These are phyloP conservation scores for Karalla daura DNA, from an alignment of 2,797 vertebrate species.

Conservation along the genomic window DNA sequence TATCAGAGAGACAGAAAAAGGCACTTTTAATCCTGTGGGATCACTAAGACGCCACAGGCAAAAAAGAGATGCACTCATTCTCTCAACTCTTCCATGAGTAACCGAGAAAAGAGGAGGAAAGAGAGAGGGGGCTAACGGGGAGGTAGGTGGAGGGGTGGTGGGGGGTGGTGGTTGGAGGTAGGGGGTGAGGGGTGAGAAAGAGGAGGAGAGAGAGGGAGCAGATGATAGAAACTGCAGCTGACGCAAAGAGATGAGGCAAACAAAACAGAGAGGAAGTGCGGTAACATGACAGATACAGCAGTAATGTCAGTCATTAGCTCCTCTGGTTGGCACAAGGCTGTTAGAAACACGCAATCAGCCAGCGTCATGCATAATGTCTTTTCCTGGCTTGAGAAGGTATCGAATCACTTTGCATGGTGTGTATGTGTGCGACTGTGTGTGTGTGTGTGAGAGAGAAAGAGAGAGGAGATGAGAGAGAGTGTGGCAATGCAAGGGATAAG, in stretches of 20 bases:
- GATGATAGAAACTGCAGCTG: constrained; percentile 70
- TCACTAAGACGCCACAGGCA: constrained; percentile 81
- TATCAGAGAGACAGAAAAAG: constrained; percentile 80
- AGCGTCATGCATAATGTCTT: constrained; percentile 10
- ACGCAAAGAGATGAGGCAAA: constrained; percentile 59
- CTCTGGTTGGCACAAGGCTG: constrained; percentile 17
- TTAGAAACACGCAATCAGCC: constrained; percentile 38
- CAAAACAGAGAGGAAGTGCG: constrained; percentile 55
- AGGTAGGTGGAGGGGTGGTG: constrained; percentile 40
- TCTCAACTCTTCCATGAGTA: constrained; percentile 77
- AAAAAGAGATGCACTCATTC: constrained; percentile 79
- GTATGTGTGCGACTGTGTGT: background rate
- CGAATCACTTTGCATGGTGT: constrained; percentile 29
- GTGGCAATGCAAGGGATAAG: background rate
- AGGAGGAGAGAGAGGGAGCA: constrained; percentile 31
- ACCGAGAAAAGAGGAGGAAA: constrained; percentile 60
- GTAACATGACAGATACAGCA: constrained; percentile 62
- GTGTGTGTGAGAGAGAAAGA: background rate
- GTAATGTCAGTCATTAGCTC: constrained; percentile 58
- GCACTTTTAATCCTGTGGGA: constrained; percentile 82
- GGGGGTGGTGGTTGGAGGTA: no score
- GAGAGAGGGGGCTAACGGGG: constrained; percentile 52
- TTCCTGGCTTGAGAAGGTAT: constrained; percentile 31
- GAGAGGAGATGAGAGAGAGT: background rate
- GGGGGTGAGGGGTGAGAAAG: background rate